phyloP scores from a whole-genome alignment of 2,797 vertebrate genomes.

The Labeo calbasu region DNA sequence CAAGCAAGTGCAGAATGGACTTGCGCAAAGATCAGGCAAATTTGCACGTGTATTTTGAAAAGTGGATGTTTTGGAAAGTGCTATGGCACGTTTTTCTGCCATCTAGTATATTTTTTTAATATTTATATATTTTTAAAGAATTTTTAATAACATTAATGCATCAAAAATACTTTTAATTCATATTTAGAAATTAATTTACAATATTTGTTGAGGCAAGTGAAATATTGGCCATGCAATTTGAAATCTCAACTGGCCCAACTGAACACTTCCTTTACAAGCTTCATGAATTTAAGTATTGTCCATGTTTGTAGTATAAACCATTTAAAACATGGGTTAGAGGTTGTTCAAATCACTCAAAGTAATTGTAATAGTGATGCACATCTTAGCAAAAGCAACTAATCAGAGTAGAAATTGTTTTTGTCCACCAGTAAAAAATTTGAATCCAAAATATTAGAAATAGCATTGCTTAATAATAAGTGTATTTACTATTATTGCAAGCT shows the following conservation, averaged over 20 bases:
- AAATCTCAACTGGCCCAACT: background rate
- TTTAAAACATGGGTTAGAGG: background rate
- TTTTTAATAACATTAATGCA: too few relatives aligned
- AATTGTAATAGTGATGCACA: background rate
- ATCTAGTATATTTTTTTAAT: too few relatives aligned
- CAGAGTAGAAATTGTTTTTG: conserved; percentile 2
- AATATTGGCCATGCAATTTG: background rate
- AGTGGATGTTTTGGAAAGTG: too few relatives aligned
- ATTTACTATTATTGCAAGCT: background rate
- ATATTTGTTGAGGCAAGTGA: background rate
- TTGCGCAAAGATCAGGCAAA: too few relatives aligned
- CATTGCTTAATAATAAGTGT: too few relatives aligned
- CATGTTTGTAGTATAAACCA: background rate
- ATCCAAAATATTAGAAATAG: too few relatives aligned
- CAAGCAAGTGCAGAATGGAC: background rate
- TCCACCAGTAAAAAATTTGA: too few relatives aligned
- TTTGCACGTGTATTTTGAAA: too few relatives aligned
- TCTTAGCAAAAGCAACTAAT: conserved; percentile 15
- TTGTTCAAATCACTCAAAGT: background rate
- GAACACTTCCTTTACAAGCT: background rate
- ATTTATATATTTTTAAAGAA: too few relatives aligned
- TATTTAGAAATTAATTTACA: too few relatives aligned
- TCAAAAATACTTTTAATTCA: too few relatives aligned
- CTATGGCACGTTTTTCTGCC: too few relatives aligned
- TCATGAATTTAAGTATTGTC: background rate